Evolutionary conservation across 2,888 invertebrate genomes (phyloP).

Genomic region (Pollenia amentaria): DNA sequence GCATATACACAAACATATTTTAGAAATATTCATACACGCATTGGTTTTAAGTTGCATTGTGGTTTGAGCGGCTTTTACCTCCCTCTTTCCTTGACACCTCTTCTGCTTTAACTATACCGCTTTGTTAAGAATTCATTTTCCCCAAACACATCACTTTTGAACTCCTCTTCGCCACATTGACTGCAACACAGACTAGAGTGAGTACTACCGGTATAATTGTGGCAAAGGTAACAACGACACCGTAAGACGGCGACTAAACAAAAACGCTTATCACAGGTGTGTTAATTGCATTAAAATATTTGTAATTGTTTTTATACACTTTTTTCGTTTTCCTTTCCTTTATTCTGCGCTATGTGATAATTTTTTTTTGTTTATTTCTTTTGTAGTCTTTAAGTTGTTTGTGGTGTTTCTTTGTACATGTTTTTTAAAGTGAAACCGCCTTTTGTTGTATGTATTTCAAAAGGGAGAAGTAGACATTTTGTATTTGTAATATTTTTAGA

Average conservation of each 20-base stretch:
- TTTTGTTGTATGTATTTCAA: neutral
- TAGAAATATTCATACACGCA: conserved; percentile 11
- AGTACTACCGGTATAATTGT: conserved; percentile 30
- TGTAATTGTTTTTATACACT: conserved; percentile 78
- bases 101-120: conserved; percentile 46
- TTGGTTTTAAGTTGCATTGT: conserved; percentile 66
- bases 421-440: conserved; percentile 31
- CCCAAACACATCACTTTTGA: neutral
- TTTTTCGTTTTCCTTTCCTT: neutral
- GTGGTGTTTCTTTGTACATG: conserved; percentile 10
- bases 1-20: neutral
- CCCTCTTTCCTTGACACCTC: neutral
- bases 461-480: conserved; percentile 1
- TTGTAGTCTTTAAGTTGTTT: too few relatives aligned
- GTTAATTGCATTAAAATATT: conserved; percentile 84
- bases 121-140: conserved; percentile 17
- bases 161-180: neutral
- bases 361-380: neutral
- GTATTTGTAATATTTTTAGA: neutral
- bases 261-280: conserved; percentile 76
- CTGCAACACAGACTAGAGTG: neutral
- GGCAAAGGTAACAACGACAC: conserved; percentile 49
- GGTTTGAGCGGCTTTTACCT: conserved; percentile 53
- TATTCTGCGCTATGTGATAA: conserved; percentile 4
- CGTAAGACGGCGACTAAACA: conserved; percentile 22